Conservation (phyloP, 2,113 vertebrate genomes). For the Alectura lathami region DNA sequence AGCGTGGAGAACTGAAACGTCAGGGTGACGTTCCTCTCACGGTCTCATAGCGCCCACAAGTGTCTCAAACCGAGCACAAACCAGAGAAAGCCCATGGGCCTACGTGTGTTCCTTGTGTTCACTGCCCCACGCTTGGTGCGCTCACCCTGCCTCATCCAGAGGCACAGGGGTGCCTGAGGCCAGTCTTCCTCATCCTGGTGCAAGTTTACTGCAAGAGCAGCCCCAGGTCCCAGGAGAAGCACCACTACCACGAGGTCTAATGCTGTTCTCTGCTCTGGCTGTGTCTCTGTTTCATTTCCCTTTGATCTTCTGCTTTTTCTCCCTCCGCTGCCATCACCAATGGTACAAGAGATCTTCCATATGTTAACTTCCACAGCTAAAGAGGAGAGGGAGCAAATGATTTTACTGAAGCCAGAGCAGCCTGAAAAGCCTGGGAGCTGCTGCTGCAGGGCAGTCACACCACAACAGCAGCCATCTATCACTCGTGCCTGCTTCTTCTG, state of each 20-base stretch:
- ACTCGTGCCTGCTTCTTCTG: neutral
- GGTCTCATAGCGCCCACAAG: fast-evolving
- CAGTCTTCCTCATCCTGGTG: neutral
- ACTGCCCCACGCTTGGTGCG: too few relatives aligned
- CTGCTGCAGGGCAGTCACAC: neutral
- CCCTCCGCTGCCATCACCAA: neutral
- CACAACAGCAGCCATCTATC: neutral
- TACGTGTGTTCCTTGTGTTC: too few relatives aligned
- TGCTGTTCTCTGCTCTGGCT: neutral
- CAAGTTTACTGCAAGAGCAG: neutral
- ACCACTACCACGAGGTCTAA: neutral
- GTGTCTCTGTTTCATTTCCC: neutral
- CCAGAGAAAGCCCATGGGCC: neutral
- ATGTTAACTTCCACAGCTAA: fast-evolving
- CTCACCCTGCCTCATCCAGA: neutral
- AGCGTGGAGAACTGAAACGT: neutral
- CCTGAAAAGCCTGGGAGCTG: neutral
- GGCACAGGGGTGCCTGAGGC: too few relatives aligned
- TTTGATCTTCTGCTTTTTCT: neutral
- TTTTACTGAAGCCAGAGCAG: neutral
- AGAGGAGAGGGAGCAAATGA: neutral
- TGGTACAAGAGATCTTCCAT: neutral
- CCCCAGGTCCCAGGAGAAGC: neutral
- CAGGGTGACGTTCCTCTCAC: neutral
- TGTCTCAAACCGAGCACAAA: too few relatives aligned